Conservation (phyloP, 2,888 invertebrate species). For the Hesperia comma region DNA sequence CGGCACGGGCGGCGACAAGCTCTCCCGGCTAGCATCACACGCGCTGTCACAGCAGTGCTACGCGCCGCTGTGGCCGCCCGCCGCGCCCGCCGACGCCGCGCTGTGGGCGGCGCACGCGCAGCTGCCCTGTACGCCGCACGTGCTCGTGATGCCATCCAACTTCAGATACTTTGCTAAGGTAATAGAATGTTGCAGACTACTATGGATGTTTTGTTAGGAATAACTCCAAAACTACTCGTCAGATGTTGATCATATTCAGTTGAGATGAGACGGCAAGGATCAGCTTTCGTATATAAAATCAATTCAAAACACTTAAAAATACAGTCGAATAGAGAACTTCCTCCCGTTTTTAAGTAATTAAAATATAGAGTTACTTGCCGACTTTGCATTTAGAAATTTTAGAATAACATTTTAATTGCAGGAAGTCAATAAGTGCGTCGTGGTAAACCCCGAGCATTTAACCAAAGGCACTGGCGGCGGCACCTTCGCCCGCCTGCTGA, state of each 20-base stretch:
- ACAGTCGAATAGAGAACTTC: no score
- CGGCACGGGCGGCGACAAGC: conserved; percentile 84
- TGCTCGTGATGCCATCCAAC: conserved; percentile 93
- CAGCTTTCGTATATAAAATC: no score
- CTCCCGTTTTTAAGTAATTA: no score
- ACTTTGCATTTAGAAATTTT: no score
- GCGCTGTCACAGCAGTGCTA: conserved; percentile 91
- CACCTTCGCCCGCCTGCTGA: conserved; percentile 88
- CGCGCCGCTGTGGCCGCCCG: conserved; percentile 90
- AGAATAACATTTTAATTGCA: conserved; percentile 61
- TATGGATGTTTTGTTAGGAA: no score
- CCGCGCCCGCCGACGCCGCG: conserved; percentile 88
- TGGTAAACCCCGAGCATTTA: conserved; percentile 93
- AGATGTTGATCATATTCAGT: no score
- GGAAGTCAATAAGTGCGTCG: conserved; percentile 90
- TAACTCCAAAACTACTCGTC: no score
- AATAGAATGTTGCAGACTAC: no score
- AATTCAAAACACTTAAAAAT: no score
- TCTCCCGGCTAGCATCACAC: conserved; percentile 90
- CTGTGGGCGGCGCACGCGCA: conserved; percentile 89
- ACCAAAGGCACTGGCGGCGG: conserved; percentile 90
- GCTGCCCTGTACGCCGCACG: conserved; percentile 89
- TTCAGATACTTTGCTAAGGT: conserved; percentile 93
- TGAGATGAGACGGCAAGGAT: no score
- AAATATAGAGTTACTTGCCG: no score